These are phyloP conservation scores for Ctenochaetus hawaiiensis DNA, from an alignment of 2,797 vertebrate species.

Conservation along the genomic window DNA sequence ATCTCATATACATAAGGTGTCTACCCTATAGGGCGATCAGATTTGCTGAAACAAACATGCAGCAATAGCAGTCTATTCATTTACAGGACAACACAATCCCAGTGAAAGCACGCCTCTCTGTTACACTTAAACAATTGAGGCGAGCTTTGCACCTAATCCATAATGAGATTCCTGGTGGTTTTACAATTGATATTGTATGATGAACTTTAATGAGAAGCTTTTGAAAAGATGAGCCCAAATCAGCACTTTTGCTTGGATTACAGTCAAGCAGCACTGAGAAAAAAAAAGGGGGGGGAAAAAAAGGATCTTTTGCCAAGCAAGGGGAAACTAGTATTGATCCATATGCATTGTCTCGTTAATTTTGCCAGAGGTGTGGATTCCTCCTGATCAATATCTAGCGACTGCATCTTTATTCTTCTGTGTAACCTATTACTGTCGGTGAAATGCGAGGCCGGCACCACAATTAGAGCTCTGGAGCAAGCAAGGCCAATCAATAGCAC, in stretches of 20 bases:
- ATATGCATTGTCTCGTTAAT: slow-evolving; percentile 94
- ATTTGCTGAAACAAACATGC: slow-evolving; percentile 23
- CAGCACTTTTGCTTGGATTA: slow-evolving; percentile 73
- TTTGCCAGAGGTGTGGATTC: slow-evolving; percentile 93
- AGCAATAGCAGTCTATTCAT: slow-evolving; percentile 7
- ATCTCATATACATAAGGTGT: neutral
- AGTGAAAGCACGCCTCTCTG: slow-evolving; percentile 25
- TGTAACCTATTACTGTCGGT: slow-evolving; percentile 93
- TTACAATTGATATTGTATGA: slow-evolving; percentile 69
- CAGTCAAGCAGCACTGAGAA: slow-evolving; percentile 4
- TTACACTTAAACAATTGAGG: slow-evolving; percentile 59
- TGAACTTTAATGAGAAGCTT: slow-evolving; percentile 75
- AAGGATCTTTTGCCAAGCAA: slow-evolving; percentile 61
- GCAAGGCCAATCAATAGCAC: slow-evolving; percentile 87
- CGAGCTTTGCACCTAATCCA: slow-evolving; percentile 44
- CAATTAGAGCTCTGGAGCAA: slow-evolving; percentile 92
- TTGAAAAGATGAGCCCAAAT: slow-evolving; percentile 66
- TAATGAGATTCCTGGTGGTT: slow-evolving; percentile 65
- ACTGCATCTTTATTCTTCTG: slow-evolving; percentile 93
- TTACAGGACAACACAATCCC: slow-evolving; percentile 31
- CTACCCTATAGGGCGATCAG: slow-evolving; percentile 31
- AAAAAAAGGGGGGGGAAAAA: neutral
- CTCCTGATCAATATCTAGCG: slow-evolving; percentile 92
- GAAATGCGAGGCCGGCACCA: slow-evolving; percentile 90
- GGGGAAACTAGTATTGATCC: slow-evolving; percentile 89